A percentile compares a stretch with the other conserved stretches of the same genome.
phyloP scores from a whole-genome alignment of 2,113 vertebrate genomes.

The Candoia aspera region DNA sequence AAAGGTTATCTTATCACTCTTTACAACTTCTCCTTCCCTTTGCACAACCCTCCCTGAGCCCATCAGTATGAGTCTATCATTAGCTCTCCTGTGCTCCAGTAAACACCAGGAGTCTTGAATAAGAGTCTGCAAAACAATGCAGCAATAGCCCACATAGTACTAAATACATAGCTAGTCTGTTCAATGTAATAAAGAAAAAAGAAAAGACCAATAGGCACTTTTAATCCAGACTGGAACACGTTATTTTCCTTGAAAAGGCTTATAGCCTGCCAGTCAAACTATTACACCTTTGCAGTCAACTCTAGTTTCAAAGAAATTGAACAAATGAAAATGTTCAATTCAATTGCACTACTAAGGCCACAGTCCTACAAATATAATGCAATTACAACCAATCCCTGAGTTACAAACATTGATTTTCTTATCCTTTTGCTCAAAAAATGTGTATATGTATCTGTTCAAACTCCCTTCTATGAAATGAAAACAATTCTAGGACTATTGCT shows the following conservation, averaged over 20 bases:
- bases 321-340: not conserved
- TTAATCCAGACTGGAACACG: not conserved
- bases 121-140: not conserved
- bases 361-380: slow-evolving; percentile 8
- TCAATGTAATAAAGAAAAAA: not conserved
- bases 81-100: no score
- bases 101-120: not conserved
- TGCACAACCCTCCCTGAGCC: no score
- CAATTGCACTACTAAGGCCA: not conserved
- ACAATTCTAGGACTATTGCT: not conserved
- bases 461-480: not conserved
- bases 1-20: no score
- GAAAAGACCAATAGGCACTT: not conserved
- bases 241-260: not conserved
- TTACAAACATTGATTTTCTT: slow-evolving; percentile 8
- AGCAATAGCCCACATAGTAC: not conserved
- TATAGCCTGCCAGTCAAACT: not conserved
- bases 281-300: not conserved
- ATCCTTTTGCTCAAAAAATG: not conserved
- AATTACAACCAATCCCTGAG: slow-evolving; percentile 1
- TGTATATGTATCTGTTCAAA: not conserved
- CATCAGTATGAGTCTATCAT: no score
- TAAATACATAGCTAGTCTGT: not conserved
- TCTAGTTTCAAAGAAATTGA: not conserved
- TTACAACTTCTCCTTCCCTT: no score